Percentiles rank a stretch among this genome's conserved stretches.
These are phyloP conservation scores for Prionailurus bengalensis DNA, from an alignment of 2,113 vertebrate species.

Conservation along the genomic window DNA sequence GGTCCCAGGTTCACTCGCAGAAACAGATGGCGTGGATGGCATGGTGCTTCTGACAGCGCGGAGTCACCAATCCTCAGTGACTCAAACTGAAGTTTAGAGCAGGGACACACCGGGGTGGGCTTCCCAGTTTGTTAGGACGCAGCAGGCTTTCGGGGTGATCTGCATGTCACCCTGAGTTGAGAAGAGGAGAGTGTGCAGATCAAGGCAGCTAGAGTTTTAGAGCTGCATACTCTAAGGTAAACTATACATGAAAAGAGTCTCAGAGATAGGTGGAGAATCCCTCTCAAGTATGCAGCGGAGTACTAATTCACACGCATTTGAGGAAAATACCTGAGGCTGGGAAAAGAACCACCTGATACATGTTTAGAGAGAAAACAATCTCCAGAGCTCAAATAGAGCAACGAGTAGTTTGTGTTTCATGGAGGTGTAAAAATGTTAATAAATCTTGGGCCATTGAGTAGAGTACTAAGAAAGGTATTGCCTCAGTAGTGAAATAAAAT, in stretches of 20 bases:
- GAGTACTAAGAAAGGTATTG: neutral
- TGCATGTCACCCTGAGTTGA: neutral
- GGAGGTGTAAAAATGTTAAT: neutral
- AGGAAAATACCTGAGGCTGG: neutral
- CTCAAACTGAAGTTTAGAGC: slow-evolving; percentile 94
- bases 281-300: neutral
- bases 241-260: neutral
- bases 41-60: slow-evolving; percentile 89
- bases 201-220: neutral
- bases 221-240: neutral
- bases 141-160: slow-evolving; percentile 89
- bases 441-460: neutral
- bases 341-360: neutral
- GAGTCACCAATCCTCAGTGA: slow-evolving; percentile 90
- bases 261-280: neutral
- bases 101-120: slow-evolving; percentile 89
- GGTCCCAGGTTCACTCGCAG: slow-evolving; percentile 94
- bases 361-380: neutral
- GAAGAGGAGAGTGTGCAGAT: neutral
- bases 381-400: neutral
- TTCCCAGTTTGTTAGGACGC: slow-evolving; percentile 87
- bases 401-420: neutral
- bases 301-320: neutral
- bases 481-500: neutral
- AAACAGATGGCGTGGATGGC: slow-evolving; percentile 93